Base-by-base conservation (phyloP, 2,797 vertebrate genomes). In the Macropus fuliginosus region DNA sequence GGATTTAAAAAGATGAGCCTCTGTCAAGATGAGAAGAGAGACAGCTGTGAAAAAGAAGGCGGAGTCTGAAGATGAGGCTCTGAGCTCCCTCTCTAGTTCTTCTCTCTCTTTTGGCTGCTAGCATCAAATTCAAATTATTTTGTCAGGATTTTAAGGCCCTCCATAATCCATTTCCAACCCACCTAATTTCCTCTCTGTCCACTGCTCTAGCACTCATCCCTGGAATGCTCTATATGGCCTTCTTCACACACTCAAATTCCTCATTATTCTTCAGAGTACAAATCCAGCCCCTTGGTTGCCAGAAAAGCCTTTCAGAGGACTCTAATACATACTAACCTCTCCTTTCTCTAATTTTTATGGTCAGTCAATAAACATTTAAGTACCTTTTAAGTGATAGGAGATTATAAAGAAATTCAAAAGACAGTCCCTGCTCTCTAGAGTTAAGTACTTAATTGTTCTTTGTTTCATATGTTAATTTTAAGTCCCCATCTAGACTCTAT, bases 371-470 rank as follows among this genome's bases (percentile, higher is more conserved):
- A 81, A 46, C 9, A 46, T 40, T 81, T 21, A 40, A 62, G 6
- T 74, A 21, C 14, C n/a, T 21, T 40, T 18, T 81, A 40, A 81
- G n/a, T 74, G n/a, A 74, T 74, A 74, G 62, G 14, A 29, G 16
- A 13, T 74, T 74, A 18, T 74, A 16, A n/a, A 74, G 62, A 40
- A 74, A n/a, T 14, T 74, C 62, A 93, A 14, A 90, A 92, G 52
- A 0, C 4, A 40, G 16, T 46, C 29, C 40, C 56, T 55, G 55
- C 3, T 91, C 50, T 91, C 34, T 40, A 93, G 66, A 91, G 55
- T 92, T 95, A 31, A 6, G n/a, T 66, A 16, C 13, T 94, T 91
- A 81, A 55, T 96, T 95, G 62, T 21, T 74, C 18, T 18, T 92
- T 95, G 91, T 54, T 90, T 95, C 40, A 40, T 81, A 56, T 59